Evolutionary conservation across 2,888 invertebrate genomes (phyloP), one percentile per base, ranked within the genome.

Genomic region (Ochlodes sylvanus): DNA sequence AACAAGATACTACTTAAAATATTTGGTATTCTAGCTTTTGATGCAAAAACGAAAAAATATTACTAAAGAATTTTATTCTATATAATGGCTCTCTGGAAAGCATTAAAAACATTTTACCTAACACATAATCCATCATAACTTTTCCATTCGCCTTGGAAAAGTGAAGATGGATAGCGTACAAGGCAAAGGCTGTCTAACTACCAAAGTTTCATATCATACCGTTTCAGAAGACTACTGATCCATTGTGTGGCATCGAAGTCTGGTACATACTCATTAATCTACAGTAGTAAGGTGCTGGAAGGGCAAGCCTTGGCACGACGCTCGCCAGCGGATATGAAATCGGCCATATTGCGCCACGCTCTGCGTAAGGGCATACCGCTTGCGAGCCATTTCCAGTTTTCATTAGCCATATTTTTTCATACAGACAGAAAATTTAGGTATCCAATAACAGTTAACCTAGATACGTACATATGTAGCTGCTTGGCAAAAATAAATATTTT

Each of bases 251-350:
- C 17, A 17, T 47, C 47, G 5, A 9, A 47, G 7, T 17, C 7
- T 47, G 3, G 17, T 50, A 50, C 12, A 19, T 21, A 47, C 7
- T 7, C 15, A 17, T 47, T 7, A 2, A 5, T 4, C 2, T 27
- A 27, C 27, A 27, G 27, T 27, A 17, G 50, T 50, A 50, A 50
- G 42, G 42, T 54, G 42, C 10, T 55, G 15, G 54, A 50, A 54
- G 32, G 54, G 63, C 62, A 62, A 21, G 63, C 63, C 69, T 68
- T 58, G 63, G 63, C 62, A 55, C 66, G 69, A 54, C 73, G 72
- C 71, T 71, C 70, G 56, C 57, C 27, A 65, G 34, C 79, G 81
- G 80, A 81, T 78, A 76, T 79, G 79, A 82, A 82, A 83, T 79
- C 80, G 73, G 70, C 72, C 64, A 66, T 56, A 65, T 79, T 78